phyloP scores from a whole-genome alignment of 2,797 vertebrate species.

The Sandelia bainsii region DNA sequence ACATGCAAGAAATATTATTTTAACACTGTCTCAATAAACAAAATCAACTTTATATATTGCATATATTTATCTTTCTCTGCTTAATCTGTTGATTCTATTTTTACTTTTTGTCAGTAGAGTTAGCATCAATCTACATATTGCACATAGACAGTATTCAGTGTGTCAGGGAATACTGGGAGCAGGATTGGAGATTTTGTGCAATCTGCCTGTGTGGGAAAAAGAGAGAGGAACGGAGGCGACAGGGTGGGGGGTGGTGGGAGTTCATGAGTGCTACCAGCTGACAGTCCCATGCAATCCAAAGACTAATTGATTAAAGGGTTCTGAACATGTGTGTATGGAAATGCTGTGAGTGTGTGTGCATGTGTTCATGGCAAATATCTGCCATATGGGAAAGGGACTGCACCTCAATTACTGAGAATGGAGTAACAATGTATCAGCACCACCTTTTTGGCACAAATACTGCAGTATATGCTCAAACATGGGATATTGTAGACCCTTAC shows the following conservation, averaged over 20 bases:
- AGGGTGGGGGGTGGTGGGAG: slow-evolving; percentile 47
- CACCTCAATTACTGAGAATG: slow-evolving; percentile 70
- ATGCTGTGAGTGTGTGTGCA: slow-evolving; percentile 47
- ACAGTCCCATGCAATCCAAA: slow-evolving; percentile 75
- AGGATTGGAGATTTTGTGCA: slow-evolving; percentile 53
- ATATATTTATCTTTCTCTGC: slow-evolving; percentile 13
- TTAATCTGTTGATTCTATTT: slow-evolving; percentile 22
- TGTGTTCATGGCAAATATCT: slow-evolving; percentile 64
- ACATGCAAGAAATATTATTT: slow-evolving; percentile 26
- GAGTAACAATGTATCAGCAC: slow-evolving; percentile 42
- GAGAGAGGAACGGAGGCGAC: slow-evolving; percentile 1
- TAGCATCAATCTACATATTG: slow-evolving; percentile 26
- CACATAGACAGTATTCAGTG: slow-evolving; percentile 15
- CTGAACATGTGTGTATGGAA: slow-evolving; percentile 64
- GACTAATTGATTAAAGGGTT: slow-evolving; percentile 82
- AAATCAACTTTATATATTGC: slow-evolving; percentile 10
- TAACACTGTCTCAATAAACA: slow-evolving; percentile 17
- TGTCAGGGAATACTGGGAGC: slow-evolving; percentile 27
- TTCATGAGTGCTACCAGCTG: slow-evolving; percentile 72
- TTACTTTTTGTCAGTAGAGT: slow-evolving; percentile 15
- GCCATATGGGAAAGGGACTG: slow-evolving; percentile 78
- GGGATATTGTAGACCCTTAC: slow-evolving; percentile 19
- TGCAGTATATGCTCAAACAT: slow-evolving; percentile 14
- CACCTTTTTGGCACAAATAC: slow-evolving; percentile 35
- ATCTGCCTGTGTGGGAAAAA: slow-evolving; percentile 38